These are phyloP conservation scores for Dendrocincla fuliginosa DNA, from an alignment of 2,797 vertebrate genomes.

Conservation along the genomic window DNA sequence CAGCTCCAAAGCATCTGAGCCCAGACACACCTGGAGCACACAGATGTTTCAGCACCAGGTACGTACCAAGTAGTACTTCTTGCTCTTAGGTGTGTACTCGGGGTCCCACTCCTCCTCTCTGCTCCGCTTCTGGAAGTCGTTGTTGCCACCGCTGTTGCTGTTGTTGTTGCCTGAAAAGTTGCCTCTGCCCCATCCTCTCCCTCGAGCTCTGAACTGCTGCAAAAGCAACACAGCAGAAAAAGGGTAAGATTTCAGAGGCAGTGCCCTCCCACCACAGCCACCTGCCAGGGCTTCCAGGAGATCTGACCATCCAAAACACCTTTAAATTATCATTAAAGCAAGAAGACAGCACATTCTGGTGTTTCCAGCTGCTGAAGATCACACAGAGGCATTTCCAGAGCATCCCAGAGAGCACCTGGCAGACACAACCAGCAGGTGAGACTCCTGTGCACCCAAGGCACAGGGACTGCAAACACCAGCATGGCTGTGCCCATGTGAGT, in stretches of 20 bases:
- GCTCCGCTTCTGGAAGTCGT: conserved; percentile 81
- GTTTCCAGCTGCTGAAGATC: not conserved
- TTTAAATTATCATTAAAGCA: not conserved
- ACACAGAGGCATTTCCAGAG: accelerated
- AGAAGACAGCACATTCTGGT: not conserved
- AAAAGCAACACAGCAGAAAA: not conserved
- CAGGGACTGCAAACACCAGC: accelerated
- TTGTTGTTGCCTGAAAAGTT: conserved; percentile 82
- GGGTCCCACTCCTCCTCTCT: conserved; percentile 92
- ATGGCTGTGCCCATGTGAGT: not conserved
- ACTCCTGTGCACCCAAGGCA: not conserved
- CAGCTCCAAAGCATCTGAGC: not conserved
- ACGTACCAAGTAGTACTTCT: conserved; percentile 95
- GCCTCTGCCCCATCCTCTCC: conserved; percentile 90
- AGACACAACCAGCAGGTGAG: accelerated
- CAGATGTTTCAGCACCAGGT: not conserved
- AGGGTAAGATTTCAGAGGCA: not conserved
- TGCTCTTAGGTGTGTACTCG: conserved; percentile 92
- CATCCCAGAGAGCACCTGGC: not conserved
- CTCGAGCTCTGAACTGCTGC: conserved; percentile 86
- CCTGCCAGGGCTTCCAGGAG: not conserved
- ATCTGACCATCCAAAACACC: not conserved
- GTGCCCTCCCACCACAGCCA: not conserved
- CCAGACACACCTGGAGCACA: not conserved
- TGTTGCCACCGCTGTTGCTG: conserved; percentile 79